phyloP scores from a whole-genome alignment of 2,113 vertebrate genomes.

The Ceyx margarethae region DNA sequence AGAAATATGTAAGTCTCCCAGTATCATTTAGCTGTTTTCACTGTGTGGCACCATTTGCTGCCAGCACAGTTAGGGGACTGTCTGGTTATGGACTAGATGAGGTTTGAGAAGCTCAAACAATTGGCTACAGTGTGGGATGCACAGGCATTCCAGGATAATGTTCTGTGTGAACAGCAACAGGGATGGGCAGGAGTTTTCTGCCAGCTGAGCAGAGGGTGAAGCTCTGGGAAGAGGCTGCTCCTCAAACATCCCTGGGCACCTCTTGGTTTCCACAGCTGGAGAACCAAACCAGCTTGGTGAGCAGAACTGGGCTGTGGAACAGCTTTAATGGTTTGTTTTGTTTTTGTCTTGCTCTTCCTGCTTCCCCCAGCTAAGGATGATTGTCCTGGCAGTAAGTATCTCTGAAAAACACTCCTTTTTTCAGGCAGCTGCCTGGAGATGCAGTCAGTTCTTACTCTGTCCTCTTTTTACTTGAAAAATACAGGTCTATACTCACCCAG shows the following conservation, averaged over 20 bases:
- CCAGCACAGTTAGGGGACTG: neutral
- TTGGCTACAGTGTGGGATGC: neutral
- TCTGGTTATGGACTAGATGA: neutral
- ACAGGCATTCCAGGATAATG: neutral
- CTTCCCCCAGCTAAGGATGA: slow-evolving; percentile 83
- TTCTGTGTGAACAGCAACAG: neutral
- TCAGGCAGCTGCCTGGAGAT: neutral
- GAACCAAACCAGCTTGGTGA: neutral
- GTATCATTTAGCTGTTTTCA: neutral
- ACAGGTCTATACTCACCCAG: slow-evolving; percentile 87
- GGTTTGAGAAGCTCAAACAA: neutral
- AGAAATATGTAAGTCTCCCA: slow-evolving; percentile 89
- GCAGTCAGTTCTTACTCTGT: neutral
- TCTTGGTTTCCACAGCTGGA: neutral
- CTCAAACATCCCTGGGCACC: neutral
- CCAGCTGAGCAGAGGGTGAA: neutral
- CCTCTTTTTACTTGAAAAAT: slow-evolving; percentile 29
- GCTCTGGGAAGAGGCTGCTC: neutral
- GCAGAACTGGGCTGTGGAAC: neutral
- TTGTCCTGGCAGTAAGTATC: slow-evolving; percentile 91
- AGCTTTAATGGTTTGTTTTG: neutral
- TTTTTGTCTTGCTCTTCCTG: slow-evolving; percentile 31
- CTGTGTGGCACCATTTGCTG: neutral
- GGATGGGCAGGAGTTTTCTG: neutral
- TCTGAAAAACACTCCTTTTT: neutral